Evolutionary conservation across 64 coral and sea anemone genomes (phyloP), one percentile per base, ranked within the genome.

Genomic region (Astreopora myriophthalma): DNA sequence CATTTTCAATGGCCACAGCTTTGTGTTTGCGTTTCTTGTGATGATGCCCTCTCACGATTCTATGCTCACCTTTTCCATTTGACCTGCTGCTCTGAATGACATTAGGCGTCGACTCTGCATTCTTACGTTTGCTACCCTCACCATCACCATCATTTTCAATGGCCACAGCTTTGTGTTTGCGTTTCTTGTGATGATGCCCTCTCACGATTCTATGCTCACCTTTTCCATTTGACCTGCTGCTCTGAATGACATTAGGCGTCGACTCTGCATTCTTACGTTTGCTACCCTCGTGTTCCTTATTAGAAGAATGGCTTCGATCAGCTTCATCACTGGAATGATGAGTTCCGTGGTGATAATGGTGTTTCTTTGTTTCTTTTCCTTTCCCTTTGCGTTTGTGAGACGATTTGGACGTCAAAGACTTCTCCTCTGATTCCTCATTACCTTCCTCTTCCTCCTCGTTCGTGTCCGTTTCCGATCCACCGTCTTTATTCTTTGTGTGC

Each of bases 341-440:
- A 25, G 58, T 20, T 22, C 73, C n/a, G 4, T 75, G 37, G 60
- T 42, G 26, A 49, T 71, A 30, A 42, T 51, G 34, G n/a, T 83
- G 66, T 49, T 86, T 57, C 32, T 84, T 37, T 71, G 80, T 27
- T 77, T 79, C 24, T 46, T 57, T 89, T 30, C 75, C 8, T 37
- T 48, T 88, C 62, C n/a, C 60, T 85, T 71, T 57, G 25, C 48
- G 66, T 74, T 49, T 48, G 85, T 87, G 35, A 23, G 31, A 52
- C 0, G 39, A 27, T 7, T 70, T 61, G 37, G 2, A 20, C 9
- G 12, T 29, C 1, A 16, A 1, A 63, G 77, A 57, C 39, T 13
- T 26, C 60, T 38, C 17, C 4, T 68, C 19, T 36, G 60, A 57
- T 22, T 48, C 24, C 20, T 84, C 32, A 27, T 11, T 6, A 22